phyloP scores from a whole-genome alignment of 2,113 vertebrate genomes.

The Regulus satrapa region DNA sequence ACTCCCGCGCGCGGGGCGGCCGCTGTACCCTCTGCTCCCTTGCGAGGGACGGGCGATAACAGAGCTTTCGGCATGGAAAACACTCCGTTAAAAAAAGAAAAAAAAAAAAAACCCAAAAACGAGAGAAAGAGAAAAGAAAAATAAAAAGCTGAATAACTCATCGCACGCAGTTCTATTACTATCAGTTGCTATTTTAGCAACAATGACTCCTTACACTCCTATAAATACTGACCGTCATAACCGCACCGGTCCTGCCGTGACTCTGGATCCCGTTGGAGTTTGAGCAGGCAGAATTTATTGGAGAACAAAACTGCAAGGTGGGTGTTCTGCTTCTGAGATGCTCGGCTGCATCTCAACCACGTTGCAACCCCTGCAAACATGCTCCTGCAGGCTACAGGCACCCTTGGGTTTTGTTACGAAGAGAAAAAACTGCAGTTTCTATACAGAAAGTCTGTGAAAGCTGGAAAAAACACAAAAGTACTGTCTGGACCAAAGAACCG shows the following conservation, averaged over 20 bases:
- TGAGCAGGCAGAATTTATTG: not conserved
- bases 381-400: not conserved
- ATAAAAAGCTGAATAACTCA: not conserved
- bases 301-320: not conserved
- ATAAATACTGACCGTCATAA: not conserved
- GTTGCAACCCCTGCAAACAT: not conserved
- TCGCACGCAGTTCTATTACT: not conserved
- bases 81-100: not conserved
- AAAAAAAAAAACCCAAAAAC: not conserved
- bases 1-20: too few relatives aligned
- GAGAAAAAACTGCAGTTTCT: not conserved
- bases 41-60: not conserved
- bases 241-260: not conserved
- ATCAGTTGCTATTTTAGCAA: not conserved
- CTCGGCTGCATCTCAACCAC: not conserved
- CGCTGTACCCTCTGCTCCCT: not conserved
- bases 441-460: not conserved
- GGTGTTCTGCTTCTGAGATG: not conserved
- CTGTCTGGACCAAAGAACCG: not conserved
- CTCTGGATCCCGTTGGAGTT: not conserved
- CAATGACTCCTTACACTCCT: not conserved
- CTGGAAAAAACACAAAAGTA: not conserved
- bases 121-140: too few relatives aligned
- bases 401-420: not conserved
- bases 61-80: not conserved